Evolutionary conservation across 2,113 vertebrate genomes (phyloP), one percentile per base, ranked within the genome.

Genomic region (Odontophorus gujanensis): DNA sequence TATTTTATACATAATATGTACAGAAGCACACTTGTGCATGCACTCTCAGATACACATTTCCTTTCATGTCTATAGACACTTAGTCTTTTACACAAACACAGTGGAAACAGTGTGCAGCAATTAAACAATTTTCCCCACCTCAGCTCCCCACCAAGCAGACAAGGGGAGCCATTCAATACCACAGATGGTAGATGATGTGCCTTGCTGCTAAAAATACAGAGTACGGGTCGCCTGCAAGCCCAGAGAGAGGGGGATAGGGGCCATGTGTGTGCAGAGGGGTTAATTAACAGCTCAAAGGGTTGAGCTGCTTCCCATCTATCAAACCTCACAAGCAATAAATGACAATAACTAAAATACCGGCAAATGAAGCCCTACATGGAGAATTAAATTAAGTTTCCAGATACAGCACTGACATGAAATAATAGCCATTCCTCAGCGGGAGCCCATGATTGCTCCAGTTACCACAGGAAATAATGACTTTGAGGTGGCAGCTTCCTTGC

Each of bases 281-380:
- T 96, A 96, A 96, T 96, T 95, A 96, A 95, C 92, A 95, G 96
- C 93, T 96, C 96, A 96, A 96, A 96, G 94, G 89, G 93, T 95
- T 96, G 91, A 96, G 87, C 83, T 81, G 58, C 86, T 91, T 92
- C 92, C 72, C 89, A 92, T 95, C 94, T 92, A 95, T 96, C 96
- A 96, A 96, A 87, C 72, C 81, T 95, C 93, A 94, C 83, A 87
- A 94, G 90, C 93, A 92, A 93, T 95, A 95, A 97, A 93, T 92
- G 94, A 93, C 92, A 96, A 95, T 92, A 97, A 94, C 85, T 94
- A 97, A 96, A 97, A 96, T 94, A 96, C 87, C 13, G 1, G 94
- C 89, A 95, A 97, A 97, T 89, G 86, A 96, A 94, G 89, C 89
- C 51, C 86, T 96, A 94, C 89, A 81, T 66, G 71, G 76, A 92